phyloP scores from a whole-genome alignment of 2,113 vertebrate genomes.

The Nesoenas mayeri region DNA sequence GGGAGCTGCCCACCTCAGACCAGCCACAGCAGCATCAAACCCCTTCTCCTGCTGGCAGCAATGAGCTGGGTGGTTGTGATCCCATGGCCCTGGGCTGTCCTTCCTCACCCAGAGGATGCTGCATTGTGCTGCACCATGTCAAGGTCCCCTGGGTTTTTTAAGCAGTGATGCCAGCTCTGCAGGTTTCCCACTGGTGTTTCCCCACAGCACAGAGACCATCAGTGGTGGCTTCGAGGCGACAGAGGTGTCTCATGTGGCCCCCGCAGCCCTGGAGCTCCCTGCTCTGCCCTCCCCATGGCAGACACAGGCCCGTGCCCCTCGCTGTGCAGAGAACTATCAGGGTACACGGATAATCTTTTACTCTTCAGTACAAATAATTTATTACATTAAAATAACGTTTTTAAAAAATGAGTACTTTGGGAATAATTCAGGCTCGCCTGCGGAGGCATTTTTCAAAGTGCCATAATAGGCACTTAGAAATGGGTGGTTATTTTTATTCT shows the following conservation, averaged over 20 bases:
- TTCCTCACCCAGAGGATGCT: not conserved
- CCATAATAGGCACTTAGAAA: slow-evolving; percentile 75
- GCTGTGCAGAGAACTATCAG: slow-evolving; percentile 31
- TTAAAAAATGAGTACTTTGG: slow-evolving; percentile 68
- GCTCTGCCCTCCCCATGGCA: not conserved
- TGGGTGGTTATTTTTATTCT: slow-evolving; percentile 73
- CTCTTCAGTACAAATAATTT: slow-evolving; percentile 68
- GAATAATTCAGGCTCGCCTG: slow-evolving; percentile 68
- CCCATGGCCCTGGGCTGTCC: not conserved
- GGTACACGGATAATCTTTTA: slow-evolving; percentile 59
- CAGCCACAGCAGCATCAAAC: not conserved
- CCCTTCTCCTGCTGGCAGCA: not conserved
- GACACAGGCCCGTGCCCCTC: not conserved
- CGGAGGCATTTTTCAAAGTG: slow-evolving; percentile 72
- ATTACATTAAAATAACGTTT: slow-evolving; percentile 69
- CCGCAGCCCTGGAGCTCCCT: not conserved
- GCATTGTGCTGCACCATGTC: fast-evolving
- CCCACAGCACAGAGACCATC: not conserved
- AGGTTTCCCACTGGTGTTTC: not conserved
- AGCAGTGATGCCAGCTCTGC: not conserved
- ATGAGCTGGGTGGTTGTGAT: not conserved
- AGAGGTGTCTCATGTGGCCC: not conserved
- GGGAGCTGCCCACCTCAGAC: not conserved
- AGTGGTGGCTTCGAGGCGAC: fast-evolving
- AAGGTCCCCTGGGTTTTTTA: not conserved